phyloP scores from a whole-genome alignment of 2,797 vertebrate species.

The Schizothorax lantsangensis region DNA sequence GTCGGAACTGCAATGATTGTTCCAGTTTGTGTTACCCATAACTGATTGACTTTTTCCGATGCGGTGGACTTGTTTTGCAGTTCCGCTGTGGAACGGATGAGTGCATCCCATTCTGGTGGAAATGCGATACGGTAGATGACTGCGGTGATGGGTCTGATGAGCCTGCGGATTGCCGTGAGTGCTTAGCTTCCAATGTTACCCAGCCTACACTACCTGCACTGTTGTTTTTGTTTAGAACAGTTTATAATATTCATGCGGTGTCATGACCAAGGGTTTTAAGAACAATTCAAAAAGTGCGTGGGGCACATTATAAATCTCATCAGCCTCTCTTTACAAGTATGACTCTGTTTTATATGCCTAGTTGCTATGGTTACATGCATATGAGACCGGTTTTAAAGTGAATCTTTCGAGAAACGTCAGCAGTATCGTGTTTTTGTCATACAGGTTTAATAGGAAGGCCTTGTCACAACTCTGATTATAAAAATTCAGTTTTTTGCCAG shows the following conservation, averaged over 20 bases:
- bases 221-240: constrained; percentile 8
- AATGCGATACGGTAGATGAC: constrained; percentile 98
- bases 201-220: neutral
- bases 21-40: constrained; percentile 16
- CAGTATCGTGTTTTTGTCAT: constrained; percentile 6
- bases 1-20: constrained; percentile 5
- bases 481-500: neutral
- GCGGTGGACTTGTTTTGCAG: constrained; percentile 69
- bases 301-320: constrained; percentile 1
- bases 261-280: neutral
- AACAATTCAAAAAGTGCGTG: neutral
- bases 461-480: constrained; percentile 6
- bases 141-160: constrained; percentile 98
- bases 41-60: constrained; percentile 31
- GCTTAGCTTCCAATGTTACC: neutral
- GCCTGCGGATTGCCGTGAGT: constrained; percentile 95
- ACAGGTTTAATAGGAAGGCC: neutral
- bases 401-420: neutral
- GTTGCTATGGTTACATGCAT: constrained; percentile 5
- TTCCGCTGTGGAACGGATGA: constrained; percentile 98
- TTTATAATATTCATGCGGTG: neutral
- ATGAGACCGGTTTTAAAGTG: neutral
- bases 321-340: neutral
- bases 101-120: constrained; percentile 99
- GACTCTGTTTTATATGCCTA: constrained; percentile 6